Percentiles rank a stretch among this genome's conserved stretches.
These are phyloP conservation scores for Scaptomyza cyrtandrae DNA, from an alignment of 2,888 invertebrate species.

Conservation along the genomic window DNA sequence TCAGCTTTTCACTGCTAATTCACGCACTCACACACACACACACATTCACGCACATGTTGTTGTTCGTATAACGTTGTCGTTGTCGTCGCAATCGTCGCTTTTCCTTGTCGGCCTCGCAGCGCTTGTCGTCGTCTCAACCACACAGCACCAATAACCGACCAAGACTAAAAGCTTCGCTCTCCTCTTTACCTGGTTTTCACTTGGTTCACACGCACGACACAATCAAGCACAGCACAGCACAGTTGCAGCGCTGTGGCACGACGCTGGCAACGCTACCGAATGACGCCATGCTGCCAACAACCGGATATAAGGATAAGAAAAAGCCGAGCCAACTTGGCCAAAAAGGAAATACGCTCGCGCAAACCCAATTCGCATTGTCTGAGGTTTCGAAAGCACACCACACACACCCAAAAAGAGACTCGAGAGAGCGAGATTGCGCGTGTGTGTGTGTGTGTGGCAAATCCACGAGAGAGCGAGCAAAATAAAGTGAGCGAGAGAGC, in stretches of 20 bases:
- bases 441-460: slow-evolving; percentile 1
- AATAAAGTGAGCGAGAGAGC: background rate
- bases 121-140: slow-evolving; percentile 77
- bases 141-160: slow-evolving; percentile 83
- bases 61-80: slow-evolving; percentile 16
- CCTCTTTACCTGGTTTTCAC: slow-evolving; percentile 81
- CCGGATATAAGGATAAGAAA: slow-evolving; percentile 68
- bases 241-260: slow-evolving; percentile 6
- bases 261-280: slow-evolving; percentile 31
- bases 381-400: slow-evolving; percentile 50
- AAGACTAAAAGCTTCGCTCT: slow-evolving; percentile 83
- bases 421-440: slow-evolving; percentile 8
- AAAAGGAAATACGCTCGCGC: slow-evolving; percentile 56
- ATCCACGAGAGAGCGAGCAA: background rate
- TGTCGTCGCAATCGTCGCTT: slow-evolving; percentile 5
- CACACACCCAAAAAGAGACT: slow-evolving; percentile 2
- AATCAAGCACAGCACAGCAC: slow-evolving; percentile 16
- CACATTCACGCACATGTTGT: slow-evolving; percentile 23
- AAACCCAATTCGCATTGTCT: slow-evolving; percentile 69
- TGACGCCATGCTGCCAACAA: slow-evolving; percentile 46
- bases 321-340: slow-evolving; percentile 56
- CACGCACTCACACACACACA: slow-evolving; percentile 32
- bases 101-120: slow-evolving; percentile 50
- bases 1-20: slow-evolving; percentile 50
- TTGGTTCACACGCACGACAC: slow-evolving; percentile 32